phyloP scores from a whole-genome alignment of 1,140 invertebrate species.

The Scaptomyza hsui region DNA sequence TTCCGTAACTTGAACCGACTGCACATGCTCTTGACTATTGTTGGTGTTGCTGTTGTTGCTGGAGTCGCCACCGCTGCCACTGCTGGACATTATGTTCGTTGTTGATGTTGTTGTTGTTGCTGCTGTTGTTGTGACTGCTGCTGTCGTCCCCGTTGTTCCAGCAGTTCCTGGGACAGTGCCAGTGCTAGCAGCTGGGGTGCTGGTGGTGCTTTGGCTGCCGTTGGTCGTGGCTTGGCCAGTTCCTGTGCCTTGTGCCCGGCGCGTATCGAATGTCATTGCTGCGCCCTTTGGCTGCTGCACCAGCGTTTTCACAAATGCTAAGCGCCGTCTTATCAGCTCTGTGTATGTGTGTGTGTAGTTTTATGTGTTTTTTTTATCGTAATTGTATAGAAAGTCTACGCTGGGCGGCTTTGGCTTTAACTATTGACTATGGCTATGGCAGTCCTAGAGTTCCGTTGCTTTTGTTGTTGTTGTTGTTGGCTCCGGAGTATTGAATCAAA shows the following conservation, averaged over 20 bases:
- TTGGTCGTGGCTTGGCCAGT: conserved; percentile 60
- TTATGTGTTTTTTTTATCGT: conserved; percentile 32
- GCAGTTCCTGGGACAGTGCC: conserved; percentile 4
- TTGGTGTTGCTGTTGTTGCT: conserved; percentile 41
- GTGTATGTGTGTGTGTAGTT: neutral
- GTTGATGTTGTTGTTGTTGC: conserved; percentile 14
- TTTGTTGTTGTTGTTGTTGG: conserved; percentile 38
- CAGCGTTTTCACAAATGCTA: conserved; percentile 20
- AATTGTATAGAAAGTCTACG: conserved; percentile 66
- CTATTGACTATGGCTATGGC: conserved; percentile 71
- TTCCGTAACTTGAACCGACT: conserved; percentile 20
- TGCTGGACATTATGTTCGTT: neutral
- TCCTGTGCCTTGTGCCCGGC: conserved; percentile 62
- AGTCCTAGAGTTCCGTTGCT: conserved; percentile 59
- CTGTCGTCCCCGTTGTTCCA: conserved; percentile 2
- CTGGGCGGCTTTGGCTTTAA: conserved; percentile 66
- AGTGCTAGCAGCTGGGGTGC: neutral
- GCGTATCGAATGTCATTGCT: conserved; percentile 80
- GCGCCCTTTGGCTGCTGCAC: conserved; percentile 41
- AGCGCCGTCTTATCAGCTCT: conserved; percentile 35
- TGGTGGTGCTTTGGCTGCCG: conserved; percentile 35
- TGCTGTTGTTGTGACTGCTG: conserved; percentile 48
- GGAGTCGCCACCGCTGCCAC: conserved; percentile 8
- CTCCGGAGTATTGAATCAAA: conserved; percentile 34
- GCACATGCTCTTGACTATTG: conserved; percentile 56